phyloP scores from a whole-genome alignment of 2,113 vertebrate genomes.

The Oxyruncus cristatus region DNA sequence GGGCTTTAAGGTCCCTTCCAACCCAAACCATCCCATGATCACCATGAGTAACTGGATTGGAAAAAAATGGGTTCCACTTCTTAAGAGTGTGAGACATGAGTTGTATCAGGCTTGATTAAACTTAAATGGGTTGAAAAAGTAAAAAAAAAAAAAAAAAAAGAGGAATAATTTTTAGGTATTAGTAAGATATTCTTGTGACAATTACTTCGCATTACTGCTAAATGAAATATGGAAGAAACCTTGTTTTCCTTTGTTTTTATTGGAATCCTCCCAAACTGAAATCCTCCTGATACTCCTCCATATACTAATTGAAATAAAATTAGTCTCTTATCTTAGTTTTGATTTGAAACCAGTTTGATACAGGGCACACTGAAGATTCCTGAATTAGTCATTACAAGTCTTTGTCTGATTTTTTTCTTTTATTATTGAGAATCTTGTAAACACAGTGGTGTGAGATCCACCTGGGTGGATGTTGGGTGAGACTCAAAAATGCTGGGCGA shows the following conservation, averaged over 20 bases:
- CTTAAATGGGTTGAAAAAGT: neutral
- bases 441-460: neutral
- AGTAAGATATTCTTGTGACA: neutral
- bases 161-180: neutral
- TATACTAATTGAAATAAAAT: neutral
- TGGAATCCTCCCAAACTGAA: neutral
- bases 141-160: accelerated
- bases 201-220: neutral
- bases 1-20: accelerated
- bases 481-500: neutral
- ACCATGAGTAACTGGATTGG: accelerated
- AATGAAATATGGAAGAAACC: neutral
- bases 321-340: neutral
- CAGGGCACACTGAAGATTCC: neutral
- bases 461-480: neutral
- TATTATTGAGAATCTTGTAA: neutral
- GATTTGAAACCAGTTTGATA: neutral
- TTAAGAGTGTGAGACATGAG: neutral
- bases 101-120: neutral
- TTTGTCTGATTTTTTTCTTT: neutral
- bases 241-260: neutral
- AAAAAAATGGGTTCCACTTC: neutral
- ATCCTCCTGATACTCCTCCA: neutral
- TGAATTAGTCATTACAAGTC: neutral
- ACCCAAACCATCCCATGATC: neutral